Conservation (phyloP, 2,888 invertebrate genomes). For the Strigamia maritima region DNA sequence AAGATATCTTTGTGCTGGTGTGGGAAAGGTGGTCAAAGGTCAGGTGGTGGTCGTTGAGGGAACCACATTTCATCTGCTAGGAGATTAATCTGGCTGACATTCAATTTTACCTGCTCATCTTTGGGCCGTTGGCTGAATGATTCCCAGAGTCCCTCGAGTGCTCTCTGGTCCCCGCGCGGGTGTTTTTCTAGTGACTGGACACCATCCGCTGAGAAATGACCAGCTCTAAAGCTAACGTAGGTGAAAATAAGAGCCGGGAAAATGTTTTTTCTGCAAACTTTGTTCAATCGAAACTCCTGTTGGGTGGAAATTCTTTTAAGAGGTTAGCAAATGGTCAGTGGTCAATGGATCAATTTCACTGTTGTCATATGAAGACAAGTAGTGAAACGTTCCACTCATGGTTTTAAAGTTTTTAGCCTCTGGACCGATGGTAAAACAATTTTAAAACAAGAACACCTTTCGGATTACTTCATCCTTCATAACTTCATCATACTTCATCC, state of each 20-base stretch:
- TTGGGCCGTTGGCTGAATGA: slow-evolving; percentile 30
- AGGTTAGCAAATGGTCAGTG: slow-evolving; percentile 23
- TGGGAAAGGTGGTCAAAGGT: slow-evolving; percentile 29
- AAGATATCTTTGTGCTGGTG: slow-evolving; percentile 28
- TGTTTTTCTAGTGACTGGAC: slow-evolving; percentile 32
- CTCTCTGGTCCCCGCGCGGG: slow-evolving; percentile 2
- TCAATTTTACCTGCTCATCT: slow-evolving; percentile 34
- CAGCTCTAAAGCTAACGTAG: slow-evolving; percentile 32
- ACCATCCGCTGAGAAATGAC: slow-evolving; percentile 32
- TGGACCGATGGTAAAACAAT: too few relatives aligned
- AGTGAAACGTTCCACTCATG: background rate
- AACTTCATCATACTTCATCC: too few relatives aligned
- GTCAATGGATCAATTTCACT: slow-evolving; percentile 28
- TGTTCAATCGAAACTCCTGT: slow-evolving; percentile 18
- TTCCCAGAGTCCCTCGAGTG: slow-evolving; percentile 17
- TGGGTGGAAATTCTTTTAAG: slow-evolving; percentile 26
- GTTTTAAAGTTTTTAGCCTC: background rate
- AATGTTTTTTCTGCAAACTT: slow-evolving; percentile 34
- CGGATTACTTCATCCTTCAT: too few relatives aligned
- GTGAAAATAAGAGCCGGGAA: slow-evolving; percentile 19
- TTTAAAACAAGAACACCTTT: too few relatives aligned
- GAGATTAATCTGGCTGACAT: slow-evolving; percentile 34
- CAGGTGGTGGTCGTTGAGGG: slow-evolving; percentile 34
- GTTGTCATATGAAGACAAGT: slow-evolving; percentile 2
- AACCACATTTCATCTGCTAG: slow-evolving; percentile 31